Evolutionary conservation across 2,888 invertebrate genomes (phyloP), one percentile per base, ranked within the genome.

Genomic region (Standfussiana lucernea): DNA sequence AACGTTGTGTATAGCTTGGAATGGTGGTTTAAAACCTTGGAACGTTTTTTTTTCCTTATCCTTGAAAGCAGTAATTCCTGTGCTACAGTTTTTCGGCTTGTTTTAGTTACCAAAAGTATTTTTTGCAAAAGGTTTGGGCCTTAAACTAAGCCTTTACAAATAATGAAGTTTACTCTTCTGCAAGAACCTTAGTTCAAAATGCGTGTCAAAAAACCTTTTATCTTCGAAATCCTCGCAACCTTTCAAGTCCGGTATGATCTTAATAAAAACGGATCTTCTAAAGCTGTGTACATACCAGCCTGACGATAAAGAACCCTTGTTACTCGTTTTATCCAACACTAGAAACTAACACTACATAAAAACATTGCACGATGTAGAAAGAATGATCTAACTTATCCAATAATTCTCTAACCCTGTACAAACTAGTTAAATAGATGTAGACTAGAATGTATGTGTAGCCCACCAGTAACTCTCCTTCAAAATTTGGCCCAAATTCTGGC

Each of bases 291-390:
- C 28, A 86, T 87, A 80, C 85, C 90, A 95, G 95, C 95, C 93
- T 94, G 92, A 91, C 93, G 96, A 95, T 95, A 93, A 96, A 96
- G 96, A 95, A 94, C 96, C 95, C 94, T 92, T 94, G 96, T 96
- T 96, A 96, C 95, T 92, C 84, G 88, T 90, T 91, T 88, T 90
- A 89, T 93, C 95, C 95, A 95, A 96, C 96, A 96, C 95, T 93
- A 92, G 91, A 94, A 90, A 93, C 93, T 95, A 95, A 95, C 93
- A 89, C 77, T 83, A 84, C 87, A 85, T 88, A 83, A 86, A 86
- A 86, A 75, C 86, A 82, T 82, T 88, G 88, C 88, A 88, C 77
- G 86, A 84, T 50, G 68, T 82, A 86, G 86, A 80, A 75, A 84
- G 67, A 75, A 74, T 82, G 75, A 78, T 80, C 78, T 87, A 86